Percentiles rank a stretch among this genome's conserved stretches.
These are phyloP conservation scores for Rhamnusium bicolor DNA, from an alignment of 2,888 invertebrate genomes.

Conservation along the genomic window DNA sequence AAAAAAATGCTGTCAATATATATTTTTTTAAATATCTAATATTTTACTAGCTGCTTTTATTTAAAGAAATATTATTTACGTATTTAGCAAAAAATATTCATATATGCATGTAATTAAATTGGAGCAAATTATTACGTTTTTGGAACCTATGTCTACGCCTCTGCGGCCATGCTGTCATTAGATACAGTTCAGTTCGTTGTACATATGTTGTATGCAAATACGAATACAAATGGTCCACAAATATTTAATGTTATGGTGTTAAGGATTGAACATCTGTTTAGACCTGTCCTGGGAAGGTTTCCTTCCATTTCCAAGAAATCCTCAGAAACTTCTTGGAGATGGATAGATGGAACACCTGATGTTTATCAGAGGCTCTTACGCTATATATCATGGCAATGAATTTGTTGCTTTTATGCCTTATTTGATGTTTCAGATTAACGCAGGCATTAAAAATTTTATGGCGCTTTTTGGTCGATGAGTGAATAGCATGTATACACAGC, in stretches of 20 bases:
- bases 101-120: too few species aligned
- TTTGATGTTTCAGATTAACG: slow-evolving; percentile 19
- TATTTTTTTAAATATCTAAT: too few species aligned
- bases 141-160: not conserved
- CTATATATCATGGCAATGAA: slow-evolving; percentile 21
- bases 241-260: slow-evolving; percentile 25
- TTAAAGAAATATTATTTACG: too few species aligned
- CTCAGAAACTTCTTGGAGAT: slow-evolving; percentile 26
- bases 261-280: slow-evolving; percentile 24
- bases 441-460: slow-evolving; percentile 10
- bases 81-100: too few species aligned
- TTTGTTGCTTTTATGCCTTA: slow-evolving; percentile 18
- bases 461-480: not conserved
- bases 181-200: slow-evolving; percentile 11
- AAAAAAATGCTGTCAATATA: too few species aligned
- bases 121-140: not conserved
- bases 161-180: not conserved
- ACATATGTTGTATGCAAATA: slow-evolving; percentile 26
- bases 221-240: slow-evolving; percentile 21
- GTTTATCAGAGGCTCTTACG: slow-evolving; percentile 14
- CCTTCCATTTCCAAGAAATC: slow-evolving; percentile 21
- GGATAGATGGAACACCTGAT: slow-evolving; percentile 29
- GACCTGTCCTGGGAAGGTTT: slow-evolving; percentile 19
- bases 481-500: not conserved
- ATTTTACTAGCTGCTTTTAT: too few species aligned